phyloP scores from a whole-genome alignment of 2,113 vertebrate genomes.

The Myocastor coypus region DNA sequence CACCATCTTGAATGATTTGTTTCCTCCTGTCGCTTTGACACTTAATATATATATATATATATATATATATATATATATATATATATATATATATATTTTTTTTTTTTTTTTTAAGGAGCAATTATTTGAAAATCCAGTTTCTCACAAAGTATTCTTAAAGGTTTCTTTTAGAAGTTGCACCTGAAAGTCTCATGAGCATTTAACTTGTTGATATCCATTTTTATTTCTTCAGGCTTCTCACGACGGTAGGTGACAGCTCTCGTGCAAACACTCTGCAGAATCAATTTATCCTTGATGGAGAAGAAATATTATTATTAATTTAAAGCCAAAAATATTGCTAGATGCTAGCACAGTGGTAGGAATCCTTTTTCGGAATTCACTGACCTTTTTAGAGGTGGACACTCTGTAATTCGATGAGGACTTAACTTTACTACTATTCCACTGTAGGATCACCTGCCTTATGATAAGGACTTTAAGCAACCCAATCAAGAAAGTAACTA shows the following conservation, averaged over 20 bases:
- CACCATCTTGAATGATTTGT: constrained; percentile 43
- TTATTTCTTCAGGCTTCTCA: constrained; percentile 94
- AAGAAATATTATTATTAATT: constrained; percentile 84
- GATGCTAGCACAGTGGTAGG: background rate
- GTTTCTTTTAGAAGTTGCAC: constrained; percentile 87
- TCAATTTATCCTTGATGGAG: constrained; percentile 89
- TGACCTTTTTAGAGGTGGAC: constrained; percentile 92
- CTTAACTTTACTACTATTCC: constrained; percentile 86
- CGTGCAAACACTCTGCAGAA: constrained; percentile 93
- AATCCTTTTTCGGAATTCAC: constrained; percentile 69
- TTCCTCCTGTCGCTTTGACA: constrained; percentile 80
- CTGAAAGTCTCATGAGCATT: constrained; percentile 91
- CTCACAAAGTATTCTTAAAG: constrained; percentile 63
- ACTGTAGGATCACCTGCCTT: constrained; percentile 91
- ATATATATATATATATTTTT: too few species aligned
- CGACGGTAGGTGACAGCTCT: constrained; percentile 96
- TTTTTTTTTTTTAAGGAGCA: constrained; percentile 74
- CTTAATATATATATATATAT: too few species aligned
- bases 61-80: too few species aligned
- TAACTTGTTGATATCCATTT: constrained; percentile 93
- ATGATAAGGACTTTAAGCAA: constrained; percentile 93
- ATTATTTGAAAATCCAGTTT: constrained; percentile 73
- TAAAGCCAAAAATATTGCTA: constrained; percentile 59
- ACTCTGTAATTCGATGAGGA: constrained; percentile 88
- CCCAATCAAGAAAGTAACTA: constrained; percentile 95